phyloP scores from a whole-genome alignment of 2,888 invertebrate genomes.

The Eupithecia centaureata region DNA sequence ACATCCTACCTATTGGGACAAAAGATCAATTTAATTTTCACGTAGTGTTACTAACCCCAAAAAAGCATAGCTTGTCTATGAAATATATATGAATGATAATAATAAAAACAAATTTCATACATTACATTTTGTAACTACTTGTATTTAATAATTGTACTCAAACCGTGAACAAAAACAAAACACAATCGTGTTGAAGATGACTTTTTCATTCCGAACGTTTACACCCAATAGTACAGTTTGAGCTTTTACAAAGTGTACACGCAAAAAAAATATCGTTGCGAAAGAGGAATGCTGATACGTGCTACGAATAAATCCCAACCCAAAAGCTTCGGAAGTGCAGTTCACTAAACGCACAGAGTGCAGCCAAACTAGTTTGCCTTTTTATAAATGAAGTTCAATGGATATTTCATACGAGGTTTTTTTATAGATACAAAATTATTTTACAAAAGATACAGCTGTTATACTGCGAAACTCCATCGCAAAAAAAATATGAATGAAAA shows the following conservation, averaged over 20 bases:
- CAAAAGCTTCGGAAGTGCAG: neutral
- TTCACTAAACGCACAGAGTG: constrained; percentile 3
- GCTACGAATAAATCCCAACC: neutral
- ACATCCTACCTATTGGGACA: too few species aligned
- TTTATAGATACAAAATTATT: neutral
- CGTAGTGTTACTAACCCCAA: neutral
- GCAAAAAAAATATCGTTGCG: neutral
- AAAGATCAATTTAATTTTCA: too few species aligned
- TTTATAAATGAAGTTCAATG: constrained; percentile 1
- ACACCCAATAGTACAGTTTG: neutral
- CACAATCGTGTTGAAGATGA: too few species aligned
- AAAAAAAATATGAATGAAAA: neutral
- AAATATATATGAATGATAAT: neutral
- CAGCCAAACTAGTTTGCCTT: neutral
- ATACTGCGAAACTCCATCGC: neutral
- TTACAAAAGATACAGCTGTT: neutral
- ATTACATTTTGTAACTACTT: too few species aligned
- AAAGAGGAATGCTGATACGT: neutral
- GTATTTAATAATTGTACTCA: too few species aligned
- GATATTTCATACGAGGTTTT: neutral
- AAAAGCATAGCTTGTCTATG: neutral
- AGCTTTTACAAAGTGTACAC: neutral
- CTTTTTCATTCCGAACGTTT: neutral
- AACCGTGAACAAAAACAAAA: too few species aligned
- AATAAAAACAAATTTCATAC: too few species aligned